Evolutionary conservation across 2,888 invertebrate species (phyloP).

Genomic region (Conchocele bisecta): DNA sequence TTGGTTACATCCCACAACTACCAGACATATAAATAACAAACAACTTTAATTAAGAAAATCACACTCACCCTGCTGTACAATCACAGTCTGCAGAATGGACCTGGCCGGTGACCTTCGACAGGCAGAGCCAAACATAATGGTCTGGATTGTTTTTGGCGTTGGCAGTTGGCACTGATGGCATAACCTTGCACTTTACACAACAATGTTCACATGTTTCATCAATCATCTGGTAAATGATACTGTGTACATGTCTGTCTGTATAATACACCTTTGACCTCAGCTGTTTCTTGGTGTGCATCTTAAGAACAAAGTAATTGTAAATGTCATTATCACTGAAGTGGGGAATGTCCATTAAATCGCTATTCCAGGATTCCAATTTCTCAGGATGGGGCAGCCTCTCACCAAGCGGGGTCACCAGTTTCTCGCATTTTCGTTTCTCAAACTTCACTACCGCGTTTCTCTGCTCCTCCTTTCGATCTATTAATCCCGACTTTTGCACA

Average conservation of each 20-base stretch:
- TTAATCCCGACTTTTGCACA: neutral
- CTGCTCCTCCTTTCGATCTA: neutral
- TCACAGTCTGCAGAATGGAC: conserved; percentile 40
- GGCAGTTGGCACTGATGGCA: conserved; percentile 35
- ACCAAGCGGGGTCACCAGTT: neutral
- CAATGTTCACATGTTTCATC: conserved; percentile 10
- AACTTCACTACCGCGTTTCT: neutral
- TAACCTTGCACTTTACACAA: conserved; percentile 20
- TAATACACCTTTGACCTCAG: conserved; percentile 14
- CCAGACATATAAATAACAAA: too few relatives aligned
- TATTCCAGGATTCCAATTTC: conserved; percentile 4
- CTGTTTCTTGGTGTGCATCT: conserved; percentile 19
- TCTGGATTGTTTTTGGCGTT: conserved; percentile 22
- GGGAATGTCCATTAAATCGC: neutral
- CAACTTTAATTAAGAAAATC: too few relatives aligned
- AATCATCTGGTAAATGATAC: neutral
- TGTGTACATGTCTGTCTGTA: conserved; percentile 20
- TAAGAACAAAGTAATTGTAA: conserved; percentile 28
- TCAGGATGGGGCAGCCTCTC: conserved; percentile 9
- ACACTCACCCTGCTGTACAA: conserved; percentile 46
- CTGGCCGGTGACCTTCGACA: conserved; percentile 45
- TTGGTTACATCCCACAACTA: too few relatives aligned
- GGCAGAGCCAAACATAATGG: conserved; percentile 26
- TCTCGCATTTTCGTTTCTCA: neutral
- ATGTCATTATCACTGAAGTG: conserved; percentile 8